phyloP scores from a whole-genome alignment of 2,797 vertebrate species.

The Onychomys leucogaster region DNA sequence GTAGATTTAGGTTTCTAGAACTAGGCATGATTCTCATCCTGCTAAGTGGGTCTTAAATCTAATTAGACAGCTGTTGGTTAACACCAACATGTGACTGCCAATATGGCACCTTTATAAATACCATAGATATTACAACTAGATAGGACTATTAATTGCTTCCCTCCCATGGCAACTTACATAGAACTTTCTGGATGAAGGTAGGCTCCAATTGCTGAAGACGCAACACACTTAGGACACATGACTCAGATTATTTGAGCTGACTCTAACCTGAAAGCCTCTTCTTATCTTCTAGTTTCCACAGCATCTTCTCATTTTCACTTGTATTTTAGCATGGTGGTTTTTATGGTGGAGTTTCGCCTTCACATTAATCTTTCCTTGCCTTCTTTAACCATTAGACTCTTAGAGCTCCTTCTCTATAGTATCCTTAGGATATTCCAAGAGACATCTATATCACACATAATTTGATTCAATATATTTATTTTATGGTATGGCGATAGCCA shows the following conservation, averaged over 20 bases:
- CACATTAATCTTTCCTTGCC: background rate
- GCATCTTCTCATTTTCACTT: background rate
- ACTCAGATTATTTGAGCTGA: background rate
- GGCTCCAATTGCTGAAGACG: no score
- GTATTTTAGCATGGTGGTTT: background rate
- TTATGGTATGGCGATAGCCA: background rate
- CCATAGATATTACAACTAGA: background rate
- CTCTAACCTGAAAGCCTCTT: background rate
- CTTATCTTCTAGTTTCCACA: background rate
- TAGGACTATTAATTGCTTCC: background rate
- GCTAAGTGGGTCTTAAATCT: background rate
- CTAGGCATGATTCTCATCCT: background rate
- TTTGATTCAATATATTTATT: background rate
- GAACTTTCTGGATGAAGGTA: background rate
- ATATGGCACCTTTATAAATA: background rate
- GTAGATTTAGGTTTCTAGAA: background rate
- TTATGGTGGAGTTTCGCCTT: background rate
- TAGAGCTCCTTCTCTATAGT: background rate
- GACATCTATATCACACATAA: background rate
- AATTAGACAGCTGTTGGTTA: background rate
- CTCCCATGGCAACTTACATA: background rate
- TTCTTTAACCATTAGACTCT: background rate
- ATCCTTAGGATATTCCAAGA: background rate
- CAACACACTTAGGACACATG: background rate
- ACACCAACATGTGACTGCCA: background rate